Evolutionary conservation across 2,888 invertebrate species (phyloP).

Genomic region (Sinotaia quadrata): DNA sequence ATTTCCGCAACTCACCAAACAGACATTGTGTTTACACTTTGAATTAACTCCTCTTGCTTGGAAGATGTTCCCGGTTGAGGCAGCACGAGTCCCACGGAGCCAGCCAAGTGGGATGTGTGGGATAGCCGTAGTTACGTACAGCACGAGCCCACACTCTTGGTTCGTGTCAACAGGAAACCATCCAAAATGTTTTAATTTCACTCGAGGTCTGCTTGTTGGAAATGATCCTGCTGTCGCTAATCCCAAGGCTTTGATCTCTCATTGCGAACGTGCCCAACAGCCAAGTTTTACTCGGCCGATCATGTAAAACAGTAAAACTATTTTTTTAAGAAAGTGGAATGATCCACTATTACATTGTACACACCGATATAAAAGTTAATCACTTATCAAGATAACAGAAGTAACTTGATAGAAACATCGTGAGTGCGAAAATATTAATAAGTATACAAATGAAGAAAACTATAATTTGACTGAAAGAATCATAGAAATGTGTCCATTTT

Average conservation of each 20-base stretch:
- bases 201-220: slow-evolving; percentile 6
- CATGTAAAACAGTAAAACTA: no score
- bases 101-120: not conserved
- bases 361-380: no score
- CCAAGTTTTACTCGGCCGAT: not conserved
- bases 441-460: no score
- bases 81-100: slow-evolving; percentile 4
- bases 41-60: slow-evolving; percentile 18
- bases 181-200: slow-evolving; percentile 4
- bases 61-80: not conserved
- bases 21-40: slow-evolving; percentile 19
- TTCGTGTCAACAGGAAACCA: slow-evolving; percentile 22
- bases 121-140: slow-evolving; percentile 14
- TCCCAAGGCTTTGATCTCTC: slow-evolving; percentile 1
- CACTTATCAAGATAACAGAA: no score
- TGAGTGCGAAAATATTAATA: no score
- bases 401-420: no score
- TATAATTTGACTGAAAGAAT: no score
- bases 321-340: no score
- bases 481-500: no score
- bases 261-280: slow-evolving; percentile 1
- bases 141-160: not conserved
- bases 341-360: no score
- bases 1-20: slow-evolving; percentile 24
- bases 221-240: not conserved